These are phyloP conservation scores for Tokudaia muenninki DNA, from an alignment of 2,797 vertebrate genomes.

Conservation along the genomic window DNA sequence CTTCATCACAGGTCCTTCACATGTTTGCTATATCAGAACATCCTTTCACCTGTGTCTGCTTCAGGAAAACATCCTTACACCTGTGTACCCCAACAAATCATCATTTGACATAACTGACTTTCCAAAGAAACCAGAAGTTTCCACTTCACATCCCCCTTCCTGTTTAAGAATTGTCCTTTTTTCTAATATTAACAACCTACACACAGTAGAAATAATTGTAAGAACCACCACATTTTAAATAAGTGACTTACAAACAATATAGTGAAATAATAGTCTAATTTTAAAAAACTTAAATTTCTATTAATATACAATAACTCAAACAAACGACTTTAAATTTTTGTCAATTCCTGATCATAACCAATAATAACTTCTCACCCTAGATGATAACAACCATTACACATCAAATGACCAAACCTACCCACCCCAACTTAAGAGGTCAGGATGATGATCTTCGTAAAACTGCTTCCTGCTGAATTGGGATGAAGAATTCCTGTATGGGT, in stretches of 20 bases:
- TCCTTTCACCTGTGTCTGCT: neutral
- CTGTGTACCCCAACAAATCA: neutral
- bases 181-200: neutral
- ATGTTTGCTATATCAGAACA: neutral
- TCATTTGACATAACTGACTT: neutral
- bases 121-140: neutral
- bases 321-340: neutral
- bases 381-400: neutral
- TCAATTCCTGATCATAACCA: neutral
- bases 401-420: neutral
- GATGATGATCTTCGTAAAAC: neutral
- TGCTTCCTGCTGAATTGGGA: neutral
- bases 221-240: neutral
- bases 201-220: neutral
- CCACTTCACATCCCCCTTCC: neutral
- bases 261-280: neutral
- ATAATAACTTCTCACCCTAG: neutral
- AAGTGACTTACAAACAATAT: neutral
- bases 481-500: neutral
- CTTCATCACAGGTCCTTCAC: neutral
- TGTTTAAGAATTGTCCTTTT: neutral
- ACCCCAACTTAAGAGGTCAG: neutral
- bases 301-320: neutral
- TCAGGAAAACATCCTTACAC: neutral
- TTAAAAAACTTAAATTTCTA: neutral